Base-by-base conservation (phyloP, 2,888 invertebrate species). In the Dynastes maya region DNA sequence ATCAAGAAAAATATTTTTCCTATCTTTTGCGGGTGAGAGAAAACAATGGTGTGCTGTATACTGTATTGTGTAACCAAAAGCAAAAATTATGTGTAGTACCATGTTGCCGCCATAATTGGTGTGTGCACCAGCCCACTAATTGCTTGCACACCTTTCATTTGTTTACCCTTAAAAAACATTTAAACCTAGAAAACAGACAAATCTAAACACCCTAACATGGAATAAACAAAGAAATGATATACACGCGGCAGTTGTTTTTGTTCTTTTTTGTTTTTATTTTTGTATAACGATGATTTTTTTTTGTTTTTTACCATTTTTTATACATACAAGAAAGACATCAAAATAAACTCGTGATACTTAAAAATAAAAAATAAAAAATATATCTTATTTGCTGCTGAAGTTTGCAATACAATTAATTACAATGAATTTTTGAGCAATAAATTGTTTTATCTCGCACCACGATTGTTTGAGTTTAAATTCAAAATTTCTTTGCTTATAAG, bases 91-190 rank as follows among this genome's bases (percentile, higher is more conserved):
- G 6, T 45, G 45, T 45, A 45, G 45, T 45, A 45, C 2, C 45
- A 45, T 45, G 45, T 45, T 45, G 11, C 29, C 22, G 27, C 29
- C 63, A 11, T 8, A 37, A 51, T 87, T 87, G 87, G 88, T 88
- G 88, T 88, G 88, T 88, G 88, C 88, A 88, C 88, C 87, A 40
- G 68, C 67, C 68, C 87, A 85, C 83, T 86, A 86, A 86, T 83
- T 78, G 84, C 84, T 84, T 84, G 84, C 82, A 82, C 83, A 82
- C 81, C 80, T 75, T 67, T 45, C 68, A 61, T 71, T 76, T 6
- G 45, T 45, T 45, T 68, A 22, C 76, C 65, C 65, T 11, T 32
- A n/a, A 63, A 63, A 76, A 6, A 51, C 1, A 65, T 29, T 16
- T n/a, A 77, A 61, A 53, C 9, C 16, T 9, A 51, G 29, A 72